phyloP scores from a whole-genome alignment of 1,140 invertebrate species.

The Neodiprion lecontei region DNA sequence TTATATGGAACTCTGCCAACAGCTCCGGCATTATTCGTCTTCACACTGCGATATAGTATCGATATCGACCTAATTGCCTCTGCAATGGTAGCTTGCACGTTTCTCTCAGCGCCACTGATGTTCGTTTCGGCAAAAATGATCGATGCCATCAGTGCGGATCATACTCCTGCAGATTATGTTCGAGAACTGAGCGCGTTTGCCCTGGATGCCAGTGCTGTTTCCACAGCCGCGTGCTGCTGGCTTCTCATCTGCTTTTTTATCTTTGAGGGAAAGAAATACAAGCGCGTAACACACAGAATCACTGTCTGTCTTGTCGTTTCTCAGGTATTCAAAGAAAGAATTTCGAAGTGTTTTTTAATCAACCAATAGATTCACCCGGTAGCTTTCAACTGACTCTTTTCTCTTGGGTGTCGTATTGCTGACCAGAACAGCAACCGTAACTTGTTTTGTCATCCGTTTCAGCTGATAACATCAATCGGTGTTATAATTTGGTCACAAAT shows the following conservation, averaged over 20 bases:
- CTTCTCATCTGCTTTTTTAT: constrained; percentile 78
- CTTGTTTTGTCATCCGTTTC: constrained; percentile 11
- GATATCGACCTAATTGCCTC: constrained; percentile 90
- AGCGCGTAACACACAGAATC: constrained; percentile 81
- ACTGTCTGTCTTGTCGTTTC: constrained; percentile 80
- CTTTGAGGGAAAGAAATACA: constrained; percentile 72
- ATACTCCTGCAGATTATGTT: constrained; percentile 73
- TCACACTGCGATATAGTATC: constrained; percentile 86
- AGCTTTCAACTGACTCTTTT: not conserved
- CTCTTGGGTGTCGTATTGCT: not conserved
- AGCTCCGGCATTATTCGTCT: constrained; percentile 94
- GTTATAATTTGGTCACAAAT: constrained; percentile 57
- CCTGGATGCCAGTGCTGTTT: constrained; percentile 83
- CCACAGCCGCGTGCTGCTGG: constrained; percentile 79
- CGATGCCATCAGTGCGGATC: constrained; percentile 68
- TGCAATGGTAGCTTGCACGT: constrained; percentile 92
- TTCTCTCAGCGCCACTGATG: constrained; percentile 93
- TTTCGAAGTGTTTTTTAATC: constrained; percentile 18
- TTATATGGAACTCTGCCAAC: constrained; percentile 96
- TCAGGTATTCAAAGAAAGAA: constrained; percentile 68
- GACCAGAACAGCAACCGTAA: not conserved
- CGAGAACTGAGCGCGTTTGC: constrained; percentile 80
- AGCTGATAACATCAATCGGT: constrained; percentile 44
- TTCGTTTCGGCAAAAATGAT: constrained; percentile 95
- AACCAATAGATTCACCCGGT: constrained; percentile 22